These are phyloP conservation scores for Phasia obesa DNA, from an alignment of 2,888 invertebrate genomes.

Conservation along the genomic window DNA sequence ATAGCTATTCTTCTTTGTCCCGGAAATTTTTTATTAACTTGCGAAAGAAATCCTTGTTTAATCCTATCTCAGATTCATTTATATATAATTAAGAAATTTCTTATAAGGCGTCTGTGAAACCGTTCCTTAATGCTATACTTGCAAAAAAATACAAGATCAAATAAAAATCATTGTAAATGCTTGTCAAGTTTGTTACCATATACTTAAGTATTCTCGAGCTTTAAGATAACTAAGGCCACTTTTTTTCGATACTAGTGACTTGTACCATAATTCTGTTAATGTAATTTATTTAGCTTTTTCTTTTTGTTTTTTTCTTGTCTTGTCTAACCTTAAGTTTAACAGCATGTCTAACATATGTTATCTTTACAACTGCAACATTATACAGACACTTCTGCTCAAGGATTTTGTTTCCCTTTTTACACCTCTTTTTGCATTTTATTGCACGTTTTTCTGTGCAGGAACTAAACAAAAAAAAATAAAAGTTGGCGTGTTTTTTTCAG, in stretches of 20 bases:
- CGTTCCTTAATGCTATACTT: not conserved
- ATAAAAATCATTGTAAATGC: slow-evolving; percentile 79
- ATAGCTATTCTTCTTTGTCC: too few relatives aligned
- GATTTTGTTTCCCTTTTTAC: slow-evolving; percentile 38
- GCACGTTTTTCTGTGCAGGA: not conserved
- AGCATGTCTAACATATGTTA: slow-evolving; percentile 69
- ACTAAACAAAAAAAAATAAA: not conserved
- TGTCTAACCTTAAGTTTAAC: slow-evolving; percentile 56
- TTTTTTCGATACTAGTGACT: slow-evolving; percentile 11
- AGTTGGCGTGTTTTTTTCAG: slow-evolving; percentile 8
- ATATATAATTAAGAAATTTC: not conserved
- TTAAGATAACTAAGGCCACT: slow-evolving; percentile 18
- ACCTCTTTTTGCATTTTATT: not conserved
- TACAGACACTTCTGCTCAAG: not conserved
- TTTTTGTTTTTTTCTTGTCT: slow-evolving; percentile 6
- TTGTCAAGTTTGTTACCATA: slow-evolving; percentile 76
- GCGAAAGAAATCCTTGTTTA: too few relatives aligned
- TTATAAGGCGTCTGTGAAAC: not conserved
- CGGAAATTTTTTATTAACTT: too few relatives aligned
- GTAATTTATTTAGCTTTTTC: slow-evolving; percentile 12
- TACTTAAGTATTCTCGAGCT: slow-evolving; percentile 59
- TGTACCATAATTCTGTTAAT: slow-evolving; percentile 20
- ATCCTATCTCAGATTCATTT: too few relatives aligned
- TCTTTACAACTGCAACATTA: slow-evolving; percentile 37
- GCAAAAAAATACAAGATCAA: slow-evolving; percentile 72